Percentiles rank a stretch among this genome's conserved stretches.
phyloP scores from a whole-genome alignment of 1,140 invertebrate species.

The Ceratina japonica region DNA sequence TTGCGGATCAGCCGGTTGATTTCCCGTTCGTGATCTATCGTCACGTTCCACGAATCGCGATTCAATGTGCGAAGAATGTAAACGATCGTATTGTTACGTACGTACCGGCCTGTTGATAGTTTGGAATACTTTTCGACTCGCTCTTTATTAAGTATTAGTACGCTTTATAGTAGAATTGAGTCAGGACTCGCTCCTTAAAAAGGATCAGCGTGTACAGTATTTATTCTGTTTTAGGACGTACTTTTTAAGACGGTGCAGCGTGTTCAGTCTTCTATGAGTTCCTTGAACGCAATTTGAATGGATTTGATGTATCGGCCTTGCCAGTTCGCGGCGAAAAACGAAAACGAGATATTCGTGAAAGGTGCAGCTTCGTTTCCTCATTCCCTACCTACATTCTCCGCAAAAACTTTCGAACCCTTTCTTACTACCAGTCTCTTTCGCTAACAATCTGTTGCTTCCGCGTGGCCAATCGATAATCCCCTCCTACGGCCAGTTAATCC shows the following conservation, averaged over 20 bases:
- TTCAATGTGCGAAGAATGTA: not conserved
- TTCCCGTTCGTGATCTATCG: not conserved
- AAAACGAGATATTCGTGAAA: not conserved
- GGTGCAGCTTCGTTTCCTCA: not conserved
- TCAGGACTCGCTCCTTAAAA: too few species aligned
- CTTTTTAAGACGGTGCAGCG: too few species aligned
- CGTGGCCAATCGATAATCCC: not conserved
- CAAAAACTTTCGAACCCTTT: not conserved
- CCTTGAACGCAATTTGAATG: too few species aligned
- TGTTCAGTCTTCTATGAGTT: too few species aligned
- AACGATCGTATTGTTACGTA: not conserved
- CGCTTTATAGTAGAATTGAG: too few species aligned
- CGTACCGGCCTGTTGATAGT: not conserved
- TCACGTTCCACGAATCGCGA: conserved; percentile 10
- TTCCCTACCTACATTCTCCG: not conserved
- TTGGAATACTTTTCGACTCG: not conserved
- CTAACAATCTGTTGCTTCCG: not conserved
- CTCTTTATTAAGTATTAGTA: too few species aligned
- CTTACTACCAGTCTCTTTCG: not conserved
- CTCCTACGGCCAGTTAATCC: too few species aligned
- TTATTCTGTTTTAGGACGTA: too few species aligned
- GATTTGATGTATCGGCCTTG: too few species aligned
- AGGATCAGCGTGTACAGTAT: too few species aligned
- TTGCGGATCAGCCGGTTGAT: too few species aligned
- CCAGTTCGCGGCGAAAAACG: not conserved